Conservation (phyloP, 2,888 invertebrate species). For the Callyntrura sp. region DNA sequence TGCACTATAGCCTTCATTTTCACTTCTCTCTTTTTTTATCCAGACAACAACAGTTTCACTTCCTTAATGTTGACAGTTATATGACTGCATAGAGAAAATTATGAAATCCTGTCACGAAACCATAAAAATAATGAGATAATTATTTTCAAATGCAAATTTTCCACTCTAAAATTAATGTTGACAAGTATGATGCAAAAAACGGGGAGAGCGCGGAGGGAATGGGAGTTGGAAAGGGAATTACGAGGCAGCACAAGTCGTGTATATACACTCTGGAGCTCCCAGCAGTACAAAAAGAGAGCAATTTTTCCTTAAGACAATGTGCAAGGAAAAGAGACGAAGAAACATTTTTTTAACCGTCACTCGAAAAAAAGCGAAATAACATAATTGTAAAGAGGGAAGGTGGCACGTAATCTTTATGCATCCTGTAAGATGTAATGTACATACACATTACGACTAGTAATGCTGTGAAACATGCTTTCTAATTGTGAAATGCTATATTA, state of each 20-base stretch:
- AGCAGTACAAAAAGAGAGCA: background rate
- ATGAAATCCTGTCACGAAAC: conserved; percentile 79
- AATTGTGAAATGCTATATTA: conserved; percentile 22
- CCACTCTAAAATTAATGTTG: conserved; percentile 76
- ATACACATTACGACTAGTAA: no score
- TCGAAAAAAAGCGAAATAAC: conserved; percentile 52
- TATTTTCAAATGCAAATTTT: conserved; percentile 78
- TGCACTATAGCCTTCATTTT: conserved; percentile 24
- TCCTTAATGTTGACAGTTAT: conserved; percentile 77
- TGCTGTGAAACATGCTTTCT: conserved; percentile 7
- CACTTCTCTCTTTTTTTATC: conserved; percentile 38
- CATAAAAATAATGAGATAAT: conserved; percentile 79
- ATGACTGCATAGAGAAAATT: conserved; percentile 74
- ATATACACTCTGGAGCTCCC: background rate
- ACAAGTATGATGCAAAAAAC: conserved; percentile 75
- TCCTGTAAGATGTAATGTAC: conserved; percentile 44
- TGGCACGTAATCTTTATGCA: conserved; percentile 71
- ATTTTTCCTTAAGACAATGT: background rate
- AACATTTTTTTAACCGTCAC: conserved; percentile 51
- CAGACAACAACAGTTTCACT: conserved; percentile 57
- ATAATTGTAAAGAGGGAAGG: conserved; percentile 48
- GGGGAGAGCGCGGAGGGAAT: conserved; percentile 2
- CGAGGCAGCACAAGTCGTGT: background rate
- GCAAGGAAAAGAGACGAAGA: conserved; percentile 16
- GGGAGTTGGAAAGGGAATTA: background rate